Percentiles rank a stretch among this genome's conserved stretches.
These are phyloP conservation scores for Uloborus diversus DNA, from an alignment of 1,140 invertebrate species.

Conservation along the genomic window DNA sequence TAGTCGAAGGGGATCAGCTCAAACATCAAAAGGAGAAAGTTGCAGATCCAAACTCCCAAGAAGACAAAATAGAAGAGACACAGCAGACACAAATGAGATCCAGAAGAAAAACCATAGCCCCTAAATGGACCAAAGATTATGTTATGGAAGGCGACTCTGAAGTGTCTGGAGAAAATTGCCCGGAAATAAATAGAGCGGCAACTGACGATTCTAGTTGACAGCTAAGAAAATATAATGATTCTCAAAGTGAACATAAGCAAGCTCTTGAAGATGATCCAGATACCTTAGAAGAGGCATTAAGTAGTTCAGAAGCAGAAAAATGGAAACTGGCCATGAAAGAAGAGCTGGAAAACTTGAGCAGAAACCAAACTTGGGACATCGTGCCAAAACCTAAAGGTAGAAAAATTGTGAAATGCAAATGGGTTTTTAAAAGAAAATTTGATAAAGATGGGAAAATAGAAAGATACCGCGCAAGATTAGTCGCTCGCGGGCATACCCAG, in stretches of 20 bases:
- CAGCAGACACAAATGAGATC: too few species aligned
- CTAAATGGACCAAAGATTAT: too few species aligned
- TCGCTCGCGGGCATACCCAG: conserved; percentile 17
- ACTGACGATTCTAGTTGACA: too few species aligned
- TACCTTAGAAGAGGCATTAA: conserved; percentile 12
- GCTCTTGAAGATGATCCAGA: not conserved
- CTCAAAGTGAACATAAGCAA: conserved; percentile 4
- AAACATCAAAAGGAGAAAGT: conserved; percentile 3
- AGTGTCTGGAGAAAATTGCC: too few species aligned
- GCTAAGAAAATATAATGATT: too few species aligned
- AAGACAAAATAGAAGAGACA: conserved; percentile 15
- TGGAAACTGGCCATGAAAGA: conserved; percentile 46
- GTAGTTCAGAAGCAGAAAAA: conserved; percentile 2
- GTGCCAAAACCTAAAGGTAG: not conserved
- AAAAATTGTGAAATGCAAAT: conserved; percentile 16
- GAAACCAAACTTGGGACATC: conserved; percentile 34
- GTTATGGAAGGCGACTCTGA: too few species aligned
- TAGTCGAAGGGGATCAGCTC: not conserved
- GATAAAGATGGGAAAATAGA: conserved; percentile 36
- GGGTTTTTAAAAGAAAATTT: conserved; percentile 43
- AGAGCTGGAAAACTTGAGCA: conserved; percentile 27
- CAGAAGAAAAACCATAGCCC: too few species aligned
- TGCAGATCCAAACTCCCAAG: too few species aligned
- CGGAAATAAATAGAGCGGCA: too few species aligned
- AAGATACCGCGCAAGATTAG: conserved; percentile 16